Percentiles rank a stretch among this genome's conserved stretches.
Evolutionary conservation across 1,140 invertebrate genomes (phyloP).

Genomic region (Tetramorium parvispinum): DNA sequence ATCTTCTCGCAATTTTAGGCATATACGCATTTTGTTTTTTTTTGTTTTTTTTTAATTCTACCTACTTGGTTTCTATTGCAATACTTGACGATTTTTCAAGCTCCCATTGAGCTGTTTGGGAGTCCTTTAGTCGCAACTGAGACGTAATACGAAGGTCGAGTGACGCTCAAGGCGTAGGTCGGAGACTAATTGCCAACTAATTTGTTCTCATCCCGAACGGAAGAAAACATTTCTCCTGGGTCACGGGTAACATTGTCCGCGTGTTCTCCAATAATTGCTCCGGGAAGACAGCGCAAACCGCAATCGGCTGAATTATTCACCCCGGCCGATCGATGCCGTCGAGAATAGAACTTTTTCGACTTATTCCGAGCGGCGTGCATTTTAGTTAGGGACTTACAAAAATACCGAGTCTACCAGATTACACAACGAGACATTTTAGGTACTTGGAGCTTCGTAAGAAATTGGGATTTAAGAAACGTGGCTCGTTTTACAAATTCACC

Average conservation of each 20-base stretch:
- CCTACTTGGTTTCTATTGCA: not conserved
- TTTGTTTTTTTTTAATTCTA: not conserved
- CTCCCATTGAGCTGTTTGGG: not conserved
- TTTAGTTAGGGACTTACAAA: slow-evolving; percentile 7
- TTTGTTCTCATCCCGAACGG: slow-evolving; percentile 60
- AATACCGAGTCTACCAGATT: slow-evolving; percentile 1
- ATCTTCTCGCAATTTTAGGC: no score
- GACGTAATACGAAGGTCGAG: slow-evolving; percentile 70
- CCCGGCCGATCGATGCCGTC: not conserved
- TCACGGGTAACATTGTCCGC: not conserved
- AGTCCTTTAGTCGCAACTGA: slow-evolving; percentile 19
- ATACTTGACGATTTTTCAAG: slow-evolving; percentile 15
- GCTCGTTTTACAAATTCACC: not conserved
- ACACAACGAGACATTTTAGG: not conserved
- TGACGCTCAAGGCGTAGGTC: slow-evolving; percentile 62
- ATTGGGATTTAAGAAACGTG: not conserved
- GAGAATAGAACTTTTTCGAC: slow-evolving; percentile 47
- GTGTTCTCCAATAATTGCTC: slow-evolving; percentile 33
- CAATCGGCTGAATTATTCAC: slow-evolving; percentile 40
- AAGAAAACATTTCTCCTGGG: slow-evolving; percentile 46
- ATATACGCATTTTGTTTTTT: not conserved
- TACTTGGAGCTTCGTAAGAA: not conserved
- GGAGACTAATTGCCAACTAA: slow-evolving; percentile 77
- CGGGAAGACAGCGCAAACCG: slow-evolving; percentile 3
- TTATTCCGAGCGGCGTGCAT: slow-evolving; percentile 17